Percentiles rank a stretch among this genome's conserved stretches.
Evolutionary conservation across 1,140 invertebrate species (phyloP).

Genomic region (Nebria ingens): DNA sequence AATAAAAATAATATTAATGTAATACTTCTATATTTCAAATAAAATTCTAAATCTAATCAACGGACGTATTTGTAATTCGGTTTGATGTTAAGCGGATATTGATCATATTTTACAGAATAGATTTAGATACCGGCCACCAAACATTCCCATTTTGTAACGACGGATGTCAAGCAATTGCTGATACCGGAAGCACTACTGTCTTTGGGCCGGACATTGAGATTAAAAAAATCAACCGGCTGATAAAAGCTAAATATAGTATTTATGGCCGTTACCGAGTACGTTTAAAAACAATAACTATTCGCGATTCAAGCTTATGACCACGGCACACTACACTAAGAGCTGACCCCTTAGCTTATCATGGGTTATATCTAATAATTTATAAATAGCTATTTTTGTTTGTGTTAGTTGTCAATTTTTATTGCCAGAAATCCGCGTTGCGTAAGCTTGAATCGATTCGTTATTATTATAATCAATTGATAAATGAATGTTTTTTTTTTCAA

Average conservation of each 20-base stretch:
- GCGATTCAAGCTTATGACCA: too few species aligned
- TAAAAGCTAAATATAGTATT: slow-evolving; percentile 51
- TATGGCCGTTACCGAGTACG: slow-evolving; percentile 48
- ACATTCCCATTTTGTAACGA: slow-evolving; percentile 35
- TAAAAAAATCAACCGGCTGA: slow-evolving; percentile 50
- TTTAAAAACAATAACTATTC: too few species aligned
- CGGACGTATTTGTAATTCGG: too few species aligned
- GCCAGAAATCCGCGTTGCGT: not conserved
- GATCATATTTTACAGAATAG: slow-evolving; percentile 32
- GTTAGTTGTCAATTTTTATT: not conserved
- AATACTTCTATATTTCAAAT: too few species aligned
- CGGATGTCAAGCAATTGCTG: slow-evolving; percentile 63
- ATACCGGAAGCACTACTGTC: slow-evolving; percentile 71
- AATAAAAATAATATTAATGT: too few species aligned
- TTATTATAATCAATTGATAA: slow-evolving; percentile 11
- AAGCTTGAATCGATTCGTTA: too few species aligned
- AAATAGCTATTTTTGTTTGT: too few species aligned
- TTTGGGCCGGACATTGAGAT: slow-evolving; percentile 59
- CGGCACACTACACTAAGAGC: too few species aligned
- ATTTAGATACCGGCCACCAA: slow-evolving; percentile 30
- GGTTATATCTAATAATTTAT: slow-evolving; percentile 6
- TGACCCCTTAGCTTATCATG: too few species aligned
- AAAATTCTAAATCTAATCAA: too few species aligned
- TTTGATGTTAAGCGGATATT: too few species aligned
- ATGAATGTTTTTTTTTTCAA: slow-evolving; percentile 17